Conservation (phyloP, 2,888 invertebrate genomes). For the Tachina fera region DNA sequence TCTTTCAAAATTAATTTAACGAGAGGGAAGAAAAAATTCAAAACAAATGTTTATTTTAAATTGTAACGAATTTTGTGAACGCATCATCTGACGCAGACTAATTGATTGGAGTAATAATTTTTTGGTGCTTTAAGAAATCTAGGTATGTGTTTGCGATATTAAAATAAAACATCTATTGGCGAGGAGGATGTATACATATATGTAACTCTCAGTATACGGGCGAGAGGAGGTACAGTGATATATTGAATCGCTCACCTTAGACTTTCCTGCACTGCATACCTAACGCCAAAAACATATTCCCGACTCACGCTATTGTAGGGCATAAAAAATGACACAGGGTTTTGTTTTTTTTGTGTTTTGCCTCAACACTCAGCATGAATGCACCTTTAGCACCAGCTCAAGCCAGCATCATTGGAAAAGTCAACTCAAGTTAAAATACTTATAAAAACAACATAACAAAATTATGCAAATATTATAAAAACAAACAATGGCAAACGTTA, state of each 20-base stretch:
- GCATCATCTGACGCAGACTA: not conserved
- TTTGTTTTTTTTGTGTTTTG: not conserved
- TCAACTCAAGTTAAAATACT: constrained; percentile 62
- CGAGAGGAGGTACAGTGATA: no score
- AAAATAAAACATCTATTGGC: no score
- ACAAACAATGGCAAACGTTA: constrained; percentile 39
- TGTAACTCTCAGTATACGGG: no score
- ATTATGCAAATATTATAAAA: constrained; percentile 54
- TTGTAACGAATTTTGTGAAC: not conserved
- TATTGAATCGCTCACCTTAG: no score
- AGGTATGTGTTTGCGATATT: no score
- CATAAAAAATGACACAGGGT: constrained; percentile 15
- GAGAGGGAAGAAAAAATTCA: no score
- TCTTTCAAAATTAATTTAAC: not conserved
- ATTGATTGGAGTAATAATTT: not conserved
- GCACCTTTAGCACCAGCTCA: constrained; percentile 48
- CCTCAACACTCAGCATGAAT: constrained; percentile 56
- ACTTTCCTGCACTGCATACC: no score
- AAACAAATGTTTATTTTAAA: not conserved
- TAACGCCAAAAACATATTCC: no score
- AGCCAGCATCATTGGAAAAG: constrained; percentile 35
- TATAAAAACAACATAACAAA: constrained; percentile 59
- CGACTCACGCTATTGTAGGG: constrained; percentile 1
- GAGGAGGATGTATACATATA: no score
- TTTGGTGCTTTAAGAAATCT: no score